A percentile compares a stretch with the other conserved stretches of the same genome.
These are phyloP conservation scores for Nasonia oneida DNA, from an alignment of 2,888 invertebrate species.

Conservation along the genomic window DNA sequence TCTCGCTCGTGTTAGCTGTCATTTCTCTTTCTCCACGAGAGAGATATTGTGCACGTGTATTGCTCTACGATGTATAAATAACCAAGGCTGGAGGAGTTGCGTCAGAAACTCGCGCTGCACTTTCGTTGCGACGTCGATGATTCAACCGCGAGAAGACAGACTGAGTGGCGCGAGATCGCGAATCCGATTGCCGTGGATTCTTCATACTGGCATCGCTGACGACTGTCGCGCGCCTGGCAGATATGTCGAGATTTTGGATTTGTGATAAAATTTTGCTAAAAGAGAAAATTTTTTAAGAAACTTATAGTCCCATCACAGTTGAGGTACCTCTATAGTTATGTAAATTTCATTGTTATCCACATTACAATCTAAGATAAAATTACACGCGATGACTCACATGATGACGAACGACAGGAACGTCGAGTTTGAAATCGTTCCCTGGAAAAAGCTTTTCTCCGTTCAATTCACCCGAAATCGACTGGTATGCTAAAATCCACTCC, in stretches of 20 bases:
- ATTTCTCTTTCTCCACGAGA: not conserved
- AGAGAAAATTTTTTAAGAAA: not conserved
- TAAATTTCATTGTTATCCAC: not conserved
- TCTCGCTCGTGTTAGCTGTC: not conserved
- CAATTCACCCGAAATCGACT: slow-evolving; percentile 15
- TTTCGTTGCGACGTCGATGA: slow-evolving; percentile 13
- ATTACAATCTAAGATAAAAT: not conserved
- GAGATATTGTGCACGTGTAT: not conserved
- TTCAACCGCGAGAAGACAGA: slow-evolving; percentile 24
- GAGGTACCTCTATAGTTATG: not conserved
- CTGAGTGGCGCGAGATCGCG: slow-evolving; percentile 27
- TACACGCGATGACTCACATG: slow-evolving; percentile 29
- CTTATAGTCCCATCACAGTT: no score
- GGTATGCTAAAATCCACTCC: not conserved
- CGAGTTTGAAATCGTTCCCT: not conserved
- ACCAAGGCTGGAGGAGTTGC: slow-evolving; percentile 24
- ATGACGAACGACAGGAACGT: not conserved
- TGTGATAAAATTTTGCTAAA: not conserved
- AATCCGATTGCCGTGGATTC: not conserved
- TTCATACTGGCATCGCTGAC: not conserved
- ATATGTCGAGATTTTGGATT: not conserved
- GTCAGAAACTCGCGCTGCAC: not conserved
- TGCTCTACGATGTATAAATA: slow-evolving; percentile 11
- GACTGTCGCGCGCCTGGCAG: not conserved
- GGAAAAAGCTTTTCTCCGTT: not conserved